Percentiles rank a stretch among this genome's conserved stretches.
Evolutionary conservation across 2,888 invertebrate genomes (phyloP).

Genomic region (Palloptera scutellata): DNA sequence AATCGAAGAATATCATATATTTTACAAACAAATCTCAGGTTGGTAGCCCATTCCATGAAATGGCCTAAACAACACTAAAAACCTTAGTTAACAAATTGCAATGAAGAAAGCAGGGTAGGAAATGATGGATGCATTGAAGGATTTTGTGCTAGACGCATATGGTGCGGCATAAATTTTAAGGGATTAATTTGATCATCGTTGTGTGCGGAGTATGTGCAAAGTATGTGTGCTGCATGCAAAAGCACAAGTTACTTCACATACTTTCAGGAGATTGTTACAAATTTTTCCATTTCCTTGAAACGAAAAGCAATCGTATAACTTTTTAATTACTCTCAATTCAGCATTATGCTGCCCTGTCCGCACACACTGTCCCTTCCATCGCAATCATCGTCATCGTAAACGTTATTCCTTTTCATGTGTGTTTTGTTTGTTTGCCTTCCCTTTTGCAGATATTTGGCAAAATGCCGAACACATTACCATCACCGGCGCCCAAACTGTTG

Average conservation of each 20-base stretch:
- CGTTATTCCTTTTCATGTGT: neutral
- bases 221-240: neutral
- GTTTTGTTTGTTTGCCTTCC: neutral
- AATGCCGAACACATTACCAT: conserved; percentile 83
- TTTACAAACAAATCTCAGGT: conserved; percentile 83
- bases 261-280: neutral
- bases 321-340: neutral
- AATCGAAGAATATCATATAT: conserved; percentile 86
- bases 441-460: conserved; percentile 75
- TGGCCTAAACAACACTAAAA: neutral
- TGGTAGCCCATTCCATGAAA: conserved; percentile 27
- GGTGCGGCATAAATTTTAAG: no score
- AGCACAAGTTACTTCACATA: no score
- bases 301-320: neutral
- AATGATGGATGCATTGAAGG: neutral
- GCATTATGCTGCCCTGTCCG: neutral
- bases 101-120: no score
- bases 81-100: neutral
- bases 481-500: conserved; percentile 82
- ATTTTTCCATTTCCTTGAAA: conserved; percentile 1
- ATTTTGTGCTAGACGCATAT: no score
- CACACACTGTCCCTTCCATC: neutral
- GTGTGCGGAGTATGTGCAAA: no score
- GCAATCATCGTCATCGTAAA: neutral
- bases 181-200: no score